Evolutionary conservation across 2,888 invertebrate species (phyloP), one percentile per base, ranked within the genome.

Genomic region (Drosophila hamatofila): DNA sequence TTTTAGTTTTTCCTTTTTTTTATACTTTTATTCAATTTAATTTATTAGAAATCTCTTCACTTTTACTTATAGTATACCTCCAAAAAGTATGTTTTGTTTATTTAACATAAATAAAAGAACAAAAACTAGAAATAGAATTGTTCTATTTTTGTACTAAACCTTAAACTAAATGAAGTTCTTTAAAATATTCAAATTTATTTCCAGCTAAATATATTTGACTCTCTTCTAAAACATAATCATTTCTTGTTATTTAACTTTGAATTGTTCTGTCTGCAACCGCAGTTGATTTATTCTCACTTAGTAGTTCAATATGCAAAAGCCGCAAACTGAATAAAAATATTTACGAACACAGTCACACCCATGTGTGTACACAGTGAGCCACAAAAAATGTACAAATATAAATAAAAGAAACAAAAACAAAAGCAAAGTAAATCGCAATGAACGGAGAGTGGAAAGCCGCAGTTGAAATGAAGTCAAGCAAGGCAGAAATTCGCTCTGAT

Each of bases 401-500:
- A 57, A 54, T 12, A 14, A n/a, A 37, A 30, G 21, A 49, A 33
- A 42, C 25, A 55, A 52, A 57, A 33, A 57, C 23, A 59, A 46
- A 55, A 30, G 49, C 39, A 57, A 42, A 30, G 42, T 68, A 78
- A 75, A 68, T 63, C 51, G 75, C 61, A 67, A 67, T 70, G 51
- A 67, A 44, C 52, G 42, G 35, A 55, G 55, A 55, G 37, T n/a
- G 39, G 30, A 75, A 70, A 57, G 70, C 61, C 58, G 42, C 60
- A 65, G 42, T 42, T 48, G 61, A 69, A 77, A 55, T 61, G 55
- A 65, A 77, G 70, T 65, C 63, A 61, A 70, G 61, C 42, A 66
- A 49, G 56, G 59, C 58, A 70, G 65, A 68, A 71, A 74, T 49
- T 66, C 62, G 63, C 62, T 73, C 65, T 81, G 82, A 81, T 71